These are phyloP conservation scores for Mormoops blainvillei DNA, from an alignment of 2,113 vertebrate species.

Conservation along the genomic window DNA sequence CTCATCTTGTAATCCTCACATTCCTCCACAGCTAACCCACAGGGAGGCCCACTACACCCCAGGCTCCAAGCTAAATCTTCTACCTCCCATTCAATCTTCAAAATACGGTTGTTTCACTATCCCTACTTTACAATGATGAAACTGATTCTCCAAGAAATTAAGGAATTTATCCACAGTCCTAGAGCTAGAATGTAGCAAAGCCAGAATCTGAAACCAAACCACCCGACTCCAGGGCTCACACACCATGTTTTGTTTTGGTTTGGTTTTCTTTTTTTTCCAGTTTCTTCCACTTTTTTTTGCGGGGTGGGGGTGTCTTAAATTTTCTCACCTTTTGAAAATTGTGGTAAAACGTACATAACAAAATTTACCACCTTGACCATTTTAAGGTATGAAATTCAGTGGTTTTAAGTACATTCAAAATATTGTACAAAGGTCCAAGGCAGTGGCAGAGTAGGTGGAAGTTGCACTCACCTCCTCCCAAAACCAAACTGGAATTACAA, in stretches of 20 bases:
- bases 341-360: background rate
- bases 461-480: no score
- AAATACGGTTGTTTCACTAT: background rate
- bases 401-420: no score
- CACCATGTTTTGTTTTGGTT: background rate
- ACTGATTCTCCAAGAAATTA: background rate
- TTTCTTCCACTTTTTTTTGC: background rate
- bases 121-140: background rate
- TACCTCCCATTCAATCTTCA: background rate
- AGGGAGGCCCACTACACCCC: background rate
- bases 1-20: background rate
- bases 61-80: background rate
- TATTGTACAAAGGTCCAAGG: no score
- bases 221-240: background rate
- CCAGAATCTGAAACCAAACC: background rate
- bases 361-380: no score
- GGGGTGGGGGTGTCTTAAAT: background rate
- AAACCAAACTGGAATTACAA: no score
- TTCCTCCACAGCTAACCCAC: background rate
- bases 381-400: no score
- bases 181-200: background rate
- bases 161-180: background rate
- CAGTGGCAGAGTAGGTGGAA: no score
- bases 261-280: background rate
- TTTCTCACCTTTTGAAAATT: background rate